These are phyloP conservation scores for Brachionus sp. DNA, from an alignment of 1,140 invertebrate species.

Conservation along the genomic window DNA sequence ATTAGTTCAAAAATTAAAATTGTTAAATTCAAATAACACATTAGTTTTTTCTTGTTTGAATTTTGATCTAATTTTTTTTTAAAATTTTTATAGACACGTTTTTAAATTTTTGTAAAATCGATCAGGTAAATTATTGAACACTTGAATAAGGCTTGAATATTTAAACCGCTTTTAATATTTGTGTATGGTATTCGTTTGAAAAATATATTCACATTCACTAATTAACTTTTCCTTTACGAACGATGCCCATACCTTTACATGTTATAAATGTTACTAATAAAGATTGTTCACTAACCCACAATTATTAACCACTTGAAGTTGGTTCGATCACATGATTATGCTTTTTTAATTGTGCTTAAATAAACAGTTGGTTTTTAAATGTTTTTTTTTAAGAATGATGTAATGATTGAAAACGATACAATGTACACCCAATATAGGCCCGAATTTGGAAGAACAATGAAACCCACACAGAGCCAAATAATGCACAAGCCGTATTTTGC, in stretches of 20 bases:
- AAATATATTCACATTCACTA: background rate
- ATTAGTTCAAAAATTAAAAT: background rate
- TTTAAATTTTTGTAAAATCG: slow-evolving; percentile 7
- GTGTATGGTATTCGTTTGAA: background rate
- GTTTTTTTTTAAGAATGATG: slow-evolving; percentile 21
- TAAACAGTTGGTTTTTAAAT: background rate
- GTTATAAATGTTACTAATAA: slow-evolving; percentile 18
- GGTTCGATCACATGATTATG: background rate
- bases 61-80: background rate
- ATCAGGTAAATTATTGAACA: slow-evolving; percentile 15
- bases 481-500: slow-evolving; percentile 23
- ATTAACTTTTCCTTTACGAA: background rate
- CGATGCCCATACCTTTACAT: background rate
- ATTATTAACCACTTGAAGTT: background rate
- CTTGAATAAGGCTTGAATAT: background rate
- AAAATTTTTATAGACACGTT: slow-evolving; percentile 17
- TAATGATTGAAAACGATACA: slow-evolving; percentile 29
- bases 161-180: slow-evolving; percentile 7
- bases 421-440: slow-evolving; percentile 38
- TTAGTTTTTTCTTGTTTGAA: background rate
- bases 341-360: background rate
- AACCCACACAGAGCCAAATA: background rate
- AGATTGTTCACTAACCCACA: background rate
- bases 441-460: background rate
- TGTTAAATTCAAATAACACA: background rate